Percentiles rank a stretch among this genome's conserved stretches.
Conservation (phyloP, 2,888 invertebrate species). For the Alentia gelatinosa region DNA sequence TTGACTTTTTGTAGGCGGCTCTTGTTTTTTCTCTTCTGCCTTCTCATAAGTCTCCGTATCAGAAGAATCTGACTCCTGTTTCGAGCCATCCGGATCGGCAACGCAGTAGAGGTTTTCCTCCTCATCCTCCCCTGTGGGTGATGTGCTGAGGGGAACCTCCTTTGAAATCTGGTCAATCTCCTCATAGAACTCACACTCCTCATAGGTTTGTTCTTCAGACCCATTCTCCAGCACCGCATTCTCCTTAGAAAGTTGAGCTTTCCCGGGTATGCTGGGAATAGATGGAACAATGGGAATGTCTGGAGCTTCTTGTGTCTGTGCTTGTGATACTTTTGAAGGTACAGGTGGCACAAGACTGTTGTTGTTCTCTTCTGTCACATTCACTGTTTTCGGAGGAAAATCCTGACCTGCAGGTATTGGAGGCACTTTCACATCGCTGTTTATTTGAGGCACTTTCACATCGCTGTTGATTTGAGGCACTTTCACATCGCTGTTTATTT, state of each 20-base stretch:
- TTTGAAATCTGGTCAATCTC: not conserved
- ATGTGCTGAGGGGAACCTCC: not conserved
- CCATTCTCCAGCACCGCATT: not conserved
- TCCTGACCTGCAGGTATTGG: too few relatives aligned
- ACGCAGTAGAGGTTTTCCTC: not conserved
- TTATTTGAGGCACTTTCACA: too few relatives aligned
- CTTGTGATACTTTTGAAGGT: too few relatives aligned
- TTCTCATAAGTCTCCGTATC: not conserved
- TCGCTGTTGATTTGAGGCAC: too few relatives aligned
- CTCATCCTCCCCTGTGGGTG: not conserved
- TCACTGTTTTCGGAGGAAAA: too few relatives aligned
- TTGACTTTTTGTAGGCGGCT: not conserved
- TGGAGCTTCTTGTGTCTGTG: too few relatives aligned
- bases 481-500: too few relatives aligned
- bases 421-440: too few relatives aligned
- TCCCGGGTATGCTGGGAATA: not conserved
- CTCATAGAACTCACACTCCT: not conserved
- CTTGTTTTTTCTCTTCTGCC: not conserved
- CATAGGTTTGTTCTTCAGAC: too few relatives aligned
- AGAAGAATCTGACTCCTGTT: not conserved
- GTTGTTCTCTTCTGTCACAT: too few relatives aligned
- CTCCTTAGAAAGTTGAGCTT: not conserved
- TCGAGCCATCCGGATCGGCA: not conserved
- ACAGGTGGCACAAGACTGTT: not conserved
- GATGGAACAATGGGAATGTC: not conserved